These are phyloP conservation scores for Pygmarrhopalites habei DNA, from an alignment of 1,140 invertebrate species.

Conservation along the genomic window DNA sequence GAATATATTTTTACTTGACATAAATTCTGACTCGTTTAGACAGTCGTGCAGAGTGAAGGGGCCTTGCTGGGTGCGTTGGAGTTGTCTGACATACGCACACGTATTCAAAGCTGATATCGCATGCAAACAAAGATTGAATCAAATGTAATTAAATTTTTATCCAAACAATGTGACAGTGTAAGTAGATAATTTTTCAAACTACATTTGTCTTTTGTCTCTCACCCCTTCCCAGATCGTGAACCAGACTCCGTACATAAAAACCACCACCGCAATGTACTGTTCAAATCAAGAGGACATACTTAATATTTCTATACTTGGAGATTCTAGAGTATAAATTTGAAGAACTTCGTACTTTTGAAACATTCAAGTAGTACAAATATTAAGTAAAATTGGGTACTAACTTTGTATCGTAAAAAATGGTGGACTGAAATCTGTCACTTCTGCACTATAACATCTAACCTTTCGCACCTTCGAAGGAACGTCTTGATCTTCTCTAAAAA, in stretches of 20 bases:
- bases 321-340: too few relatives aligned
- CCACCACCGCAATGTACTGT: conserved; percentile 40
- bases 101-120: conserved; percentile 38
- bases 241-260: conserved; percentile 41
- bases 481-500: conserved; percentile 15
- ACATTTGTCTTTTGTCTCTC: too few relatives aligned
- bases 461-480: conserved; percentile 10
- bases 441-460: conserved; percentile 22
- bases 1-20: conserved; percentile 26
- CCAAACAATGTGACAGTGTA: too few relatives aligned
- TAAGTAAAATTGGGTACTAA: too few relatives aligned
- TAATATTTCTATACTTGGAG: too few relatives aligned
- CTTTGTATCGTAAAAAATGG: conserved; percentile 40
- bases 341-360: too few relatives aligned
- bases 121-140: conserved; percentile 2
- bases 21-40: conserved; percentile 35
- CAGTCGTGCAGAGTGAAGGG: conserved; percentile 39
- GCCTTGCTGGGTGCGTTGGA: conserved; percentile 39
- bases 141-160: too few relatives aligned
- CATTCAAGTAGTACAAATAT: too few relatives aligned
- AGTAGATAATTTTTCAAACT: too few relatives aligned
- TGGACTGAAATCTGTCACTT: conserved; percentile 36
- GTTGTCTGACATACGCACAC: conserved; percentile 39
- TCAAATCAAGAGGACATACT: too few relatives aligned
- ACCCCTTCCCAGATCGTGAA: conserved; percentile 41